Percentiles rank a stretch among this genome's conserved stretches.
Conservation (phyloP, 1,140 invertebrate species). For the Grapholita molesta region DNA sequence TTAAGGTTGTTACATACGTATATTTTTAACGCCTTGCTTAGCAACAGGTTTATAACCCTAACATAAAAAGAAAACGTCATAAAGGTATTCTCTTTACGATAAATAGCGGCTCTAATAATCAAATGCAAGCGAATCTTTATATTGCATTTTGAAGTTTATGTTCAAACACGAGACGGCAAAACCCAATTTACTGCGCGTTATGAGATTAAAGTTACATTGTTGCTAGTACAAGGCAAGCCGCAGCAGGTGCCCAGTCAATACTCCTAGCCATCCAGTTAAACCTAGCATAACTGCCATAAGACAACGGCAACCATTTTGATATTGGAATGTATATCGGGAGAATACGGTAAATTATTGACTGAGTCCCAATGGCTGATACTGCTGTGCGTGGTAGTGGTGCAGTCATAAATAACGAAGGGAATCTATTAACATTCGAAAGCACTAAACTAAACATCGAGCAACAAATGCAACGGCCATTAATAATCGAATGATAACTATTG, state of each 20-base stretch:
- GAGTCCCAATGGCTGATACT: no score
- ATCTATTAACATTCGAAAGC: slow-evolving; percentile 16
- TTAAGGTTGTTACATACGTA: no score
- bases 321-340: no score
- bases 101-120: neutral
- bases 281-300: no score
- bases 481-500: slow-evolving; percentile 7
- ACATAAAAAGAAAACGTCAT: neutral
- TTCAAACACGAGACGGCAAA: neutral
- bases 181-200: neutral
- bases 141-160: neutral
- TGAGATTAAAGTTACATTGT: slow-evolving; percentile 5
- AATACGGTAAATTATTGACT: no score
- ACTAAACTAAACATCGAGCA: neutral
- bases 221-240: slow-evolving; percentile 1
- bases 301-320: no score
- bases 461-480: slow-evolving; percentile 16
- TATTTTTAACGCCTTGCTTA: no score
- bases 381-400: no score
- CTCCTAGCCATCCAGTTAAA: no score
- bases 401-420: slow-evolving; percentile 1
- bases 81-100: neutral
- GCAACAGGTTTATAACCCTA: neutral
- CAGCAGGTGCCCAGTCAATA: slow-evolving; percentile 6
- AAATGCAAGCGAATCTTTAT: neutral